Evolutionary conservation across 2,797 vertebrate genomes (phyloP).

Genomic region (Caiman crocodilus): DNA sequence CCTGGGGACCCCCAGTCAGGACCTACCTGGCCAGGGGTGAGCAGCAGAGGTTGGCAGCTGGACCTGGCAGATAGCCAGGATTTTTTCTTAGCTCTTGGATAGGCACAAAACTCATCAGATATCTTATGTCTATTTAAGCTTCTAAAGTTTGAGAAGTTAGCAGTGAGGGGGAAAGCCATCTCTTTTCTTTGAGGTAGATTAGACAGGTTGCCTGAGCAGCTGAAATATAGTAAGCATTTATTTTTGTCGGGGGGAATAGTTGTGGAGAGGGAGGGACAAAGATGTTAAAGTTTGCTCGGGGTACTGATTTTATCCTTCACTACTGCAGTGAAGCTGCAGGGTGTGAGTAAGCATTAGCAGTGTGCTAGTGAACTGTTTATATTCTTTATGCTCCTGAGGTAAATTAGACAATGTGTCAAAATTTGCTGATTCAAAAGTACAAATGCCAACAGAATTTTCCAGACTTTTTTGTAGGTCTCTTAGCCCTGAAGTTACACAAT

Average conservation of each 20-base stretch:
- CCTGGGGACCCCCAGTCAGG: too few species aligned
- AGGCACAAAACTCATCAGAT: background rate
- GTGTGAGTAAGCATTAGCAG: conserved; percentile 29
- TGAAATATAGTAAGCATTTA: conserved; percentile 40
- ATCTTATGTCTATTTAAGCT: conserved; percentile 4
- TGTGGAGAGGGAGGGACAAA: conserved; percentile 51
- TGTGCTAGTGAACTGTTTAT: background rate
- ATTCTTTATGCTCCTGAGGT: background rate
- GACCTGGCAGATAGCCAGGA: background rate
- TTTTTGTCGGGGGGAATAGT: conserved; percentile 50
- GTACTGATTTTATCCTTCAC: background rate
- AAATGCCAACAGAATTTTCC: background rate
- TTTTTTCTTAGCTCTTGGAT: conserved; percentile 8
- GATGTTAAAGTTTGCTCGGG: conserved; percentile 7
- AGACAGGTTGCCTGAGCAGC: conserved; percentile 24
- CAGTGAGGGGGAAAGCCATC: background rate
- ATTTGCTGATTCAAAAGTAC: background rate
- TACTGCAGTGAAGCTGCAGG: background rate
- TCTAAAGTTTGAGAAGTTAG: conserved; percentile 7
- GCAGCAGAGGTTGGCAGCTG: too few species aligned
- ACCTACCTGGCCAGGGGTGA: too few species aligned
- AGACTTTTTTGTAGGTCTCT: background rate
- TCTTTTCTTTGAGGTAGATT: conserved; percentile 6
- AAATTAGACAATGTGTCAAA: background rate
- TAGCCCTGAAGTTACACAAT: background rate